These are phyloP conservation scores for Australoheros scitulus DNA, from an alignment of 2,113 vertebrate species.

Conservation along the genomic window DNA sequence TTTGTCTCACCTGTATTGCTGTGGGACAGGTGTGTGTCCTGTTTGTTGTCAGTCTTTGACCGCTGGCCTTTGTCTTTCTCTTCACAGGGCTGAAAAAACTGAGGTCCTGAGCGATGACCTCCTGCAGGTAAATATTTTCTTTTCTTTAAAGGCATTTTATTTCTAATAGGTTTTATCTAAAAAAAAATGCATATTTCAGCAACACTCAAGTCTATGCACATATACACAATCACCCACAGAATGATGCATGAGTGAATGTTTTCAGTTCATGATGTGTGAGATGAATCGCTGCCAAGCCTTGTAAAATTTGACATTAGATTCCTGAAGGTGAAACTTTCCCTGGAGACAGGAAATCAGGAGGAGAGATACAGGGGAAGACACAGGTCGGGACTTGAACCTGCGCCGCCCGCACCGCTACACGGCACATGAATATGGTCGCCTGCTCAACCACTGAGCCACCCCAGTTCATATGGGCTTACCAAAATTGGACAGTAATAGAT, in stretches of 20 bases:
- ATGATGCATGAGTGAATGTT: not conserved
- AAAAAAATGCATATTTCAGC: not conserved
- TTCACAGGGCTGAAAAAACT: constrained; percentile 93
- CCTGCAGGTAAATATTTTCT: constrained; percentile 83
- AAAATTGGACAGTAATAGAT: no score
- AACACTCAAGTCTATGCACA: not conserved
- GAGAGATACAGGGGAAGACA: no score
- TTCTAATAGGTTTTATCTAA: not conserved
- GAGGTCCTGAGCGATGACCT: constrained; percentile 97
- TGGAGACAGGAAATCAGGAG: no score
- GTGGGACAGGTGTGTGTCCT: not conserved
- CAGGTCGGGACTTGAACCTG: no score
- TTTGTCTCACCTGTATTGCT: not conserved
- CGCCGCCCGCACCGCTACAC: no score
- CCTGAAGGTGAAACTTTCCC: not conserved
- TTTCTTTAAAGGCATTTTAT: not conserved
- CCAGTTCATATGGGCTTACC: no score
- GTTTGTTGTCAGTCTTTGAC: constrained; percentile 16
- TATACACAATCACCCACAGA: not conserved
- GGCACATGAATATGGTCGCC: no score
- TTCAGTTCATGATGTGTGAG: not conserved
- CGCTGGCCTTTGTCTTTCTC: constrained; percentile 35
- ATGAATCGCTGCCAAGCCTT: not conserved
- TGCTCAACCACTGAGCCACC: no score
- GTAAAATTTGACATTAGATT: not conserved